A percentile compares a stretch with the other conserved stretches of the same genome.
Conservation (phyloP, 2,888 invertebrate species). For the Rhagophthalmus giganteus region DNA sequence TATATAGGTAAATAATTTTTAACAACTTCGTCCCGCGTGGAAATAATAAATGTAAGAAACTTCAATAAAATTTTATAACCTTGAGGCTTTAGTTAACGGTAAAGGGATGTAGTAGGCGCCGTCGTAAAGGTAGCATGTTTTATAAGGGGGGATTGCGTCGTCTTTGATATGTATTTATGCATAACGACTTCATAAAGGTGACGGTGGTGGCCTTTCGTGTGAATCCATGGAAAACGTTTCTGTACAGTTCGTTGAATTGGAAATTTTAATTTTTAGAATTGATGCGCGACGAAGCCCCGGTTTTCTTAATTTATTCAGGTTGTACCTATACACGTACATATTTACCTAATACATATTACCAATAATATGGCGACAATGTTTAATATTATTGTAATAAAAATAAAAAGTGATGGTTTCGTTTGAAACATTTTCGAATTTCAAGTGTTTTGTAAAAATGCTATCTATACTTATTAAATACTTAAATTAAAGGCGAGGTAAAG, state of each 20-base stretch:
- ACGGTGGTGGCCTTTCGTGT: constrained; percentile 2
- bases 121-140: constrained; percentile 8
- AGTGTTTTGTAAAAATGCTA: no score
- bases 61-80: constrained; percentile 15
- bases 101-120: constrained; percentile 3
- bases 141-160: constrained; percentile 2
- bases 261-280: constrained; percentile 7
- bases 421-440: no score
- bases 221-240: constrained; percentile 5
- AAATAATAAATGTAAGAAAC: constrained; percentile 11
- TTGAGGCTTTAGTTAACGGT: no score
- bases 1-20: no score
- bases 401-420: no score
- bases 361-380: no score
- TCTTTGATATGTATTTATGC: constrained; percentile 13
- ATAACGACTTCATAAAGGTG: constrained; percentile 14
- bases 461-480: no score
- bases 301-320: constrained; percentile 3
- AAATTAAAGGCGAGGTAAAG: no score
- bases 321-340: no score
- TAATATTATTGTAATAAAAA: no score
- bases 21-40: no score
- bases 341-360: no score
- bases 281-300: neutral
- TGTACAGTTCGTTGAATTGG: constrained; percentile 1